Conservation (phyloP, 2,888 invertebrate species). For the Tetrapedia diversipes region DNA sequence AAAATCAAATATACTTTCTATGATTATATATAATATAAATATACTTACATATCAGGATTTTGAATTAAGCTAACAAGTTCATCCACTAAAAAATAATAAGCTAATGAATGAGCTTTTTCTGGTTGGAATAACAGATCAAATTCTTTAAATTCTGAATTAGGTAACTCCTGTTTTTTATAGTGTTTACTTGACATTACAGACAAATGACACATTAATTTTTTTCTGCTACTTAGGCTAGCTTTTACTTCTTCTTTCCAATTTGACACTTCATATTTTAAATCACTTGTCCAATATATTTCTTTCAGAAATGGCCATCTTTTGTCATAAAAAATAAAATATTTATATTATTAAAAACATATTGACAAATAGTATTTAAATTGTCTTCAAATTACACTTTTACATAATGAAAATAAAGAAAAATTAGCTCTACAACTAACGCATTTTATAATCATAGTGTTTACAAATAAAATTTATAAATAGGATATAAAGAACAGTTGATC, state of each 20-base stretch:
- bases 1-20: slow-evolving; percentile 21
- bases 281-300: slow-evolving; percentile 76
- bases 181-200: slow-evolving; percentile 83
- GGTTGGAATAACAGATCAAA: slow-evolving; percentile 80
- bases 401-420: not conserved
- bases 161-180: slow-evolving; percentile 83
- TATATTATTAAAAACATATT: not conserved
- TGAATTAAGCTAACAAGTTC: slow-evolving; percentile 80
- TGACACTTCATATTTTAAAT: slow-evolving; percentile 55
- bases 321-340: slow-evolving; percentile 9
- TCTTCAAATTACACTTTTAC: not conserved
- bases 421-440: not conserved
- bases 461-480: not conserved
- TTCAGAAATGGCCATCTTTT: slow-evolving; percentile 82
- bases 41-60: slow-evolving; percentile 72
- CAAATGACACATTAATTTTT: slow-evolving; percentile 78
- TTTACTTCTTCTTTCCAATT: slow-evolving; percentile 82
- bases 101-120: slow-evolving; percentile 77
- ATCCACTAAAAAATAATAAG: slow-evolving; percentile 83
- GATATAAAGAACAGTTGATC: not conserved
- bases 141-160: slow-evolving; percentile 82
- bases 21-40: too few relatives aligned
- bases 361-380: not conserved
- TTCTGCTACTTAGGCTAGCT: slow-evolving; percentile 77
- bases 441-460: slow-evolving; percentile 3